phyloP scores from a whole-genome alignment of 2,113 vertebrate species.

The Papio anubis region DNA sequence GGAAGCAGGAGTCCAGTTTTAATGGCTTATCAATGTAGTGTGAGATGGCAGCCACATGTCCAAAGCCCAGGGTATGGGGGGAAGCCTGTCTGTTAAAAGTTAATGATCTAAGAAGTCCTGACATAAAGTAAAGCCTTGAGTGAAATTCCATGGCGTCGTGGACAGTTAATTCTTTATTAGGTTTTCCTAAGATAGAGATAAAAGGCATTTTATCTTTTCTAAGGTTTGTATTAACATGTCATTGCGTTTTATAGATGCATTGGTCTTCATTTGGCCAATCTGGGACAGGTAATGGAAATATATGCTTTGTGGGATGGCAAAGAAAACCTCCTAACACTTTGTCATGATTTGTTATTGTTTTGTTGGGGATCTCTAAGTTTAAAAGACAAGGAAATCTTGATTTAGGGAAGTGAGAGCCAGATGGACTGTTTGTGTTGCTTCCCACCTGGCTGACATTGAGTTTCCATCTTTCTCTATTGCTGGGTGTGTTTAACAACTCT shows the following conservation, averaged over 20 bases:
- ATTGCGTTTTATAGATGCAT: slow-evolving; percentile 82
- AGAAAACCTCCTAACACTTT: slow-evolving; percentile 67
- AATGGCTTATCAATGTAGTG: neutral
- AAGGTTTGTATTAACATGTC: slow-evolving; percentile 82
- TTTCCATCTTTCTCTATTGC: neutral
- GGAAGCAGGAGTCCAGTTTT: neutral
- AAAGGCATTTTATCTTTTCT: slow-evolving; percentile 85
- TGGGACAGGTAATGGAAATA: slow-evolving; percentile 77
- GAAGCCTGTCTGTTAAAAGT: slow-evolving; percentile 80
- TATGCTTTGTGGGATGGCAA: slow-evolving; percentile 60
- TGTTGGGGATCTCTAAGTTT: neutral
- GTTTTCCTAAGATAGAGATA: slow-evolving; percentile 85
- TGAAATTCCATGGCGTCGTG: slow-evolving; percentile 80
- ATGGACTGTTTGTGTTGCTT: neutral
- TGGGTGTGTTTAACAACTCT: neutral
- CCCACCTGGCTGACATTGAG: neutral
- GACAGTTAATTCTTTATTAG: slow-evolving; percentile 88
- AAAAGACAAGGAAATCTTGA: neutral
- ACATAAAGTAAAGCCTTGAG: slow-evolving; percentile 82
- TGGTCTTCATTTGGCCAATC: slow-evolving; percentile 84
- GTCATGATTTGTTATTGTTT: slow-evolving; percentile 14
- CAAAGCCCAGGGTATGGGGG: slow-evolving; percentile 30
- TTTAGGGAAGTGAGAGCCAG: neutral
- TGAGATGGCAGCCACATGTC: slow-evolving; percentile 35
- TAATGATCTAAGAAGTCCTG: slow-evolving; percentile 83